A percentile compares a stretch with the other conserved stretches of the same genome.
phyloP scores from a whole-genome alignment of 2,113 vertebrate species.

The Opisthocomus hoazin region DNA sequence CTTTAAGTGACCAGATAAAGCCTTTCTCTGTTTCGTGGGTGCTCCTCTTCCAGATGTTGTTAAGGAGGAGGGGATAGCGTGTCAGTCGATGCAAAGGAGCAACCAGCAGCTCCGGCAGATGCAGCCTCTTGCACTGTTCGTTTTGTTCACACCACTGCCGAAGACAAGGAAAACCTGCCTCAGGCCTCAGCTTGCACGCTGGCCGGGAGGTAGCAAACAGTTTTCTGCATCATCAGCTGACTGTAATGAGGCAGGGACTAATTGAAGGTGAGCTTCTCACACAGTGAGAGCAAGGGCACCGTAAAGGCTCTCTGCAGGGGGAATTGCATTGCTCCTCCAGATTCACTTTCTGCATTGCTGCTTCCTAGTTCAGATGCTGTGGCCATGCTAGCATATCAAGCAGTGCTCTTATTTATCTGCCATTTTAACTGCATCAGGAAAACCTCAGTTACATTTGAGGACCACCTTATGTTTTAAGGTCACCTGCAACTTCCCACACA shows the following conservation, averaged over 20 bases:
- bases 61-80: conserved; percentile 81
- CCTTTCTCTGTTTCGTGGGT: conserved; percentile 63
- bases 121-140: conserved; percentile 78
- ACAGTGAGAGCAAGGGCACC: not conserved
- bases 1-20: conserved; percentile 75
- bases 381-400: not conserved
- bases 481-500: not conserved
- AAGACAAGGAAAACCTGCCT: not conserved
- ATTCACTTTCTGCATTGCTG: not conserved
- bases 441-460: not conserved
- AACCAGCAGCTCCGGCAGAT: conserved; percentile 83
- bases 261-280: not conserved
- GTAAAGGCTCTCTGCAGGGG: not conserved
- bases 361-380: not conserved
- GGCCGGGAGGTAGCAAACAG: not conserved
- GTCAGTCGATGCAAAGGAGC: conserved; percentile 83
- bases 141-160: conserved; percentile 87
- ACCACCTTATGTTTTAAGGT: not conserved
- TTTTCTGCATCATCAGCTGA: not conserved
- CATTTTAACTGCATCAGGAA: not conserved
- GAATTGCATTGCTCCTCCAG: rapidly evolving
- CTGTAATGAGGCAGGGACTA: not conserved
- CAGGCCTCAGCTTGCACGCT: not conserved
- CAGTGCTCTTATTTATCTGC: not conserved
- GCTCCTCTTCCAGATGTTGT: conserved; percentile 84